phyloP scores from a whole-genome alignment of 30 jellyfish, hydroid and myxozoan genomes.

The Haliclystus octoradiatus region DNA sequence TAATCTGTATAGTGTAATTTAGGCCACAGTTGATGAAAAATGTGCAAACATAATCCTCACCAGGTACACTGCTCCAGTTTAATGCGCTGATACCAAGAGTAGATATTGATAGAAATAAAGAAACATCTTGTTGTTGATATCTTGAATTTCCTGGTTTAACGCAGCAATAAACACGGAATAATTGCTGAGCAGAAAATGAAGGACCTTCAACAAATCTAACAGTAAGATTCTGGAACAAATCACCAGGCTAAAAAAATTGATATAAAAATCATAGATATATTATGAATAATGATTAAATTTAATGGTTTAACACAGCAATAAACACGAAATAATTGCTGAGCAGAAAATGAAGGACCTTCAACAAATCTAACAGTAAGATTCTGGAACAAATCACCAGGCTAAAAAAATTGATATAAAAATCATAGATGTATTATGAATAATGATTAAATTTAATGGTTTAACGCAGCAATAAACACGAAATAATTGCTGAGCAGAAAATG shows the following conservation, averaged over 20 bases:
- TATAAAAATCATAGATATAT: too few relatives aligned
- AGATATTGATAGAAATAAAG: slow-evolving; percentile 35
- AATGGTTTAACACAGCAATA: slow-evolving; percentile 44
- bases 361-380: slow-evolving; percentile 29
- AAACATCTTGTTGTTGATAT: slow-evolving; percentile 13
- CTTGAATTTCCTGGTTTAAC: slow-evolving; percentile 26
- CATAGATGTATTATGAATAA: too few relatives aligned
- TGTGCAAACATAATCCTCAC: too few relatives aligned
- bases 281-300: too few relatives aligned
- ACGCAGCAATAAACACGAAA: slow-evolving; percentile 56
- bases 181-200: slow-evolving; percentile 16
- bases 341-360: slow-evolving; percentile 8
- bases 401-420: too few relatives aligned
- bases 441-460: slow-evolving; percentile 19
- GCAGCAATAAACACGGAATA: slow-evolving; percentile 52
- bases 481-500: slow-evolving; percentile 21
- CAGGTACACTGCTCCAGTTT: slow-evolving; percentile 28
- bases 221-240: slow-evolving; percentile 22
- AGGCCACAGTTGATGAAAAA: too few relatives aligned
- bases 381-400: slow-evolving; percentile 35
- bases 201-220: slow-evolving; percentile 14
- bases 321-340: slow-evolving; percentile 37
- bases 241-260: slow-evolving; percentile 29
- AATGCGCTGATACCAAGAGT: slow-evolving; percentile 21
- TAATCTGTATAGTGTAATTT: too few relatives aligned